These are phyloP conservation scores for Copsychus sechellarum DNA, from an alignment of 2,113 vertebrate species.

Conservation along the genomic window DNA sequence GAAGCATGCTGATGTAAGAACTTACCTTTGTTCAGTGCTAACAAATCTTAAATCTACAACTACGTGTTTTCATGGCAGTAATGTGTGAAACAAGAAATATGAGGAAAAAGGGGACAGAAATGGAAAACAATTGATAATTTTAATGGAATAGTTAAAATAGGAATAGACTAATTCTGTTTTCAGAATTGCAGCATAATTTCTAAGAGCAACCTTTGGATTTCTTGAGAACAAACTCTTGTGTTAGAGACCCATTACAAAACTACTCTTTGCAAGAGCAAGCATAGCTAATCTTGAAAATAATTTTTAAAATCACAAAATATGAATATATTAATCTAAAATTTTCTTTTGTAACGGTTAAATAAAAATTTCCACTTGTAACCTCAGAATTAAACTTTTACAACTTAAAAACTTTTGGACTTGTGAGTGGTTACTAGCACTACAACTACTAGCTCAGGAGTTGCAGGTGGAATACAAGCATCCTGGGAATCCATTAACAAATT, in stretches of 20 bases:
- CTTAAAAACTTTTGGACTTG: background rate
- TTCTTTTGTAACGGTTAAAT: background rate
- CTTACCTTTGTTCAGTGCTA: background rate
- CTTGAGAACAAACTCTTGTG: background rate
- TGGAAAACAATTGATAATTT: background rate
- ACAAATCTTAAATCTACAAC: background rate
- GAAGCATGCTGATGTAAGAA: background rate
- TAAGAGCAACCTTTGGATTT: background rate
- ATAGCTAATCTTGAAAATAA: background rate
- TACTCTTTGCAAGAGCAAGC: background rate
- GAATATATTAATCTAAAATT: background rate
- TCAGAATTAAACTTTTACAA: background rate
- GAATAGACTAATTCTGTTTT: background rate
- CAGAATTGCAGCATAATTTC: background rate
- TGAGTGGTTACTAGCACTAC: background rate
- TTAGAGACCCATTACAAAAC: background rate
- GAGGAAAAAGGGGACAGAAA: background rate
- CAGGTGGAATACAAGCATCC: background rate
- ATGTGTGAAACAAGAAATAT: background rate
- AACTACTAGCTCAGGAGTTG: background rate
- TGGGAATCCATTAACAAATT: background rate
- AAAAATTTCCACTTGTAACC: background rate
- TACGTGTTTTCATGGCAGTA: background rate
- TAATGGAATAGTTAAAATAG: background rate
- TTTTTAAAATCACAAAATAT: rapidly evolving